A percentile compares a stretch with the other conserved stretches of the same genome.
phyloP scores from a whole-genome alignment of 2,797 vertebrate species.

The Helostoma temminkii region DNA sequence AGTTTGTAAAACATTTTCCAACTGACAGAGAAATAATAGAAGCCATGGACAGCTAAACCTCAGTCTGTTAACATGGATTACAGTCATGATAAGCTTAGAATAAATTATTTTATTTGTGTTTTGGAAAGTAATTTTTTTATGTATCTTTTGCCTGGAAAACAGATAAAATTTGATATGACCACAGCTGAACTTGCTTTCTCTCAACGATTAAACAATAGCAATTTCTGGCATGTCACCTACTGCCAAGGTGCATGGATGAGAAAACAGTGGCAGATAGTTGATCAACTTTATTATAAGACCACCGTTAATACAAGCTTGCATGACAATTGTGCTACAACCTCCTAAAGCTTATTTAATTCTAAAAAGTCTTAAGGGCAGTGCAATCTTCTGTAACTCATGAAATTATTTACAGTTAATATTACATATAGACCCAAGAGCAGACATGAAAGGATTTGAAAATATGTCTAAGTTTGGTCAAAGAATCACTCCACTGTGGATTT shows the following conservation, averaged over 20 bases:
- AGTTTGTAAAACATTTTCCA: conserved; percentile 20
- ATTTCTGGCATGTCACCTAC: too few relatives aligned
- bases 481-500: conserved; percentile 45
- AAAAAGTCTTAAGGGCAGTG: neutral
- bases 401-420: conserved; percentile 11
- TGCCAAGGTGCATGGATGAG: too few relatives aligned
- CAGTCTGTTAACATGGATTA: neutral
- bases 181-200: conserved; percentile 20
- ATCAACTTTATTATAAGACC: too few relatives aligned
- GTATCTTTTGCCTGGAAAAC: conserved; percentile 23
- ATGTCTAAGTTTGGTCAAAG: conserved; percentile 13
- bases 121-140: conserved; percentile 23
- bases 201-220: conserved; percentile 30
- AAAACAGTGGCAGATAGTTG: too few relatives aligned
- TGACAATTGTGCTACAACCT: conserved; percentile 7
- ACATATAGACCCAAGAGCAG: neutral
- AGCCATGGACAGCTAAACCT: neutral
- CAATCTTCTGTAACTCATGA: conserved; percentile 1
- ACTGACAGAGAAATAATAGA: conserved; percentile 6
- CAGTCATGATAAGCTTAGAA: too few relatives aligned
- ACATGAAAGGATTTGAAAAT: conserved; percentile 8
- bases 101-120: too few relatives aligned
- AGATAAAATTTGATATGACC: conserved; percentile 11
- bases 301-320: too few relatives aligned
- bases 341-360: neutral